A percentile compares a stretch with the other conserved stretches of the same genome.
Evolutionary conservation across 1,140 invertebrate species (phyloP).

Genomic region (Cheumatopsyche charites): DNA sequence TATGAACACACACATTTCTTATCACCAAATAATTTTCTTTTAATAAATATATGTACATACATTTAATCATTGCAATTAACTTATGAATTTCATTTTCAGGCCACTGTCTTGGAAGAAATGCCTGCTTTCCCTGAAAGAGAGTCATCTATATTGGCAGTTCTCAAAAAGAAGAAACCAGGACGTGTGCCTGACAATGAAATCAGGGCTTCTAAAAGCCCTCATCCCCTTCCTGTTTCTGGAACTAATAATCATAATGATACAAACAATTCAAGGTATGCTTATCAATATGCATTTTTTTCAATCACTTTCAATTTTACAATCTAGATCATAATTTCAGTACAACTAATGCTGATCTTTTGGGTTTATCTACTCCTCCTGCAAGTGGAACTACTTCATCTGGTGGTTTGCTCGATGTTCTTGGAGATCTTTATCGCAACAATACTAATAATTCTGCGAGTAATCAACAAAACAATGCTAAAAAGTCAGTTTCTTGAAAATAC

Average conservation of each 20-base stretch:
- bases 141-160: conserved; percentile 94
- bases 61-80: too few relatives aligned
- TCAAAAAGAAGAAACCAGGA: conserved; percentile 98
- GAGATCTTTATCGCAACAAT: conserved; percentile 78
- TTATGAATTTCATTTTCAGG: conserved; percentile 60
- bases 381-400: conserved; percentile 66
- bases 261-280: conserved; percentile 62
- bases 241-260: conserved; percentile 66
- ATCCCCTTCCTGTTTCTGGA: conserved; percentile 61
- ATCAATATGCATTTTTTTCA: conserved; percentile 6
- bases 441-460: conserved; percentile 67
- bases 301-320: neutral
- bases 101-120: conserved; percentile 99
- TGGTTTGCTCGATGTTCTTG: conserved; percentile 87
- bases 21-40: too few relatives aligned
- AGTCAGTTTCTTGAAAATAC: conserved; percentile 59
- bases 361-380: conserved; percentile 82
- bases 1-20: too few relatives aligned
- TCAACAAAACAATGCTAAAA: conserved; percentile 81
- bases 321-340: conserved; percentile 60
- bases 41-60: too few relatives aligned
- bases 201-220: conserved; percentile 79
- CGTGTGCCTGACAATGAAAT: conserved; percentile 85
- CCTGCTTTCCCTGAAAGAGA: conserved; percentile 99
- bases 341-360: conserved; percentile 81